These are phyloP conservation scores for Notolepis coatsorum DNA, from an alignment of 2,797 vertebrate genomes.

Conservation along the genomic window DNA sequence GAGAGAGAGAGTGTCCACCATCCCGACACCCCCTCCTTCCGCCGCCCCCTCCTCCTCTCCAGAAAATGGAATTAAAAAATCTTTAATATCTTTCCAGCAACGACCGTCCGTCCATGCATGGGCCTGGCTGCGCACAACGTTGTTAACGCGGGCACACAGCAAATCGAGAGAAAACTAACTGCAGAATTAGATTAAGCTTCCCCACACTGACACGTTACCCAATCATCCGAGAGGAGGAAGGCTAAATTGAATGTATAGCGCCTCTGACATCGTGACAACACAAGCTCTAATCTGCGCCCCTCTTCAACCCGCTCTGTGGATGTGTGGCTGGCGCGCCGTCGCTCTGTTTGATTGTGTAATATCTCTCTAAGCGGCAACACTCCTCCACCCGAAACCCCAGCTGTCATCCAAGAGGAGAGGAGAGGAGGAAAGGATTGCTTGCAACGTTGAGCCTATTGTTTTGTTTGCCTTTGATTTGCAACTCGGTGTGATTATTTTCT, in stretches of 20 bases:
- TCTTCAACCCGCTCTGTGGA: conserved; percentile 16
- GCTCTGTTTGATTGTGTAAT: conserved; percentile 65
- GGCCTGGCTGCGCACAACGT: conserved; percentile 47
- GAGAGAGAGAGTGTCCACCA: conserved; percentile 25
- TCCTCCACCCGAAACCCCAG: conserved; percentile 3
- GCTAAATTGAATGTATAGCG: conserved; percentile 36
- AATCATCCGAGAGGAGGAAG: conserved; percentile 19
- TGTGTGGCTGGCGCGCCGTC: conserved; percentile 31
- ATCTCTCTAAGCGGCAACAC: conserved; percentile 12
- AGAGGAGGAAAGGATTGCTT: conserved; percentile 59
- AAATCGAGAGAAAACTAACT: conserved; percentile 17
- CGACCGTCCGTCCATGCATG: conserved; percentile 48
- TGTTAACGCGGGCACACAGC: conserved; percentile 21
- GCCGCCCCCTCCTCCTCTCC: conserved; percentile 48
- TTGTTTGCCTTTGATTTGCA: conserved; percentile 28
- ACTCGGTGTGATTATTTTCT: conserved; percentile 39
- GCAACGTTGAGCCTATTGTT: conserved; percentile 60
- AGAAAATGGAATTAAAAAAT: conserved; percentile 69
- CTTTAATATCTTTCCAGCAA: conserved; percentile 64
- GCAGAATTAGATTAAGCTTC: conserved; percentile 44
- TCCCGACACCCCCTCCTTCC: conserved; percentile 43
- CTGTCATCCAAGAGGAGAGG: conserved; percentile 46
- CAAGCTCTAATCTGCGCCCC: conserved; percentile 41
- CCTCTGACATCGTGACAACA: conserved; percentile 70
- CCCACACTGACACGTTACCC: conserved; percentile 24